Evolutionary conservation across 2,113 vertebrate species (phyloP).

Genomic region (Motacilla alba): DNA sequence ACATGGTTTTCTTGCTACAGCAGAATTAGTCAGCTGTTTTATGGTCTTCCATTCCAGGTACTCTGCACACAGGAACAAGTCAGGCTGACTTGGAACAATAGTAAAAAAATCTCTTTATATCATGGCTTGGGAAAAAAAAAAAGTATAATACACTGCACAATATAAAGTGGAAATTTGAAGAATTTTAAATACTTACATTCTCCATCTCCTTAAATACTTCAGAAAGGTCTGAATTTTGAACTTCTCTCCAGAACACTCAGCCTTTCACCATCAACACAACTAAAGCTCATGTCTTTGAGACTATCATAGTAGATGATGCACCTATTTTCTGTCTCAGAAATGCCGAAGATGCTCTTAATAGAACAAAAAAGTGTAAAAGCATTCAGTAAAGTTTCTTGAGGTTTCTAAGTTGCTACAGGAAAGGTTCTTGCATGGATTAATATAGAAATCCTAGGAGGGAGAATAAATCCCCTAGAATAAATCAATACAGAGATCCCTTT

Average conservation of each 20-base stretch:
- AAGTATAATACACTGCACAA: background rate
- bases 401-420: background rate
- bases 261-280: background rate
- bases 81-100: background rate
- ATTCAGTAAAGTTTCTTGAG: background rate
- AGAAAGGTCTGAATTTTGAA: background rate
- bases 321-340: background rate
- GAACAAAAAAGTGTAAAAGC: background rate
- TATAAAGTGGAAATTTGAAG: background rate
- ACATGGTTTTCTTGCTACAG: background rate
- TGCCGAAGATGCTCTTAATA: background rate
- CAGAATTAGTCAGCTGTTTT: background rate
- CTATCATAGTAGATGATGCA: background rate
- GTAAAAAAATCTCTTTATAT: background rate
- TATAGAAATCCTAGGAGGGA: background rate
- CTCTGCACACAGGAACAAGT: background rate
- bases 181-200: background rate
- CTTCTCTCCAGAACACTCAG: background rate
- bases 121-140: background rate
- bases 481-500: background rate
- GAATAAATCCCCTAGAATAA: background rate
- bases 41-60: background rate
- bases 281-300: background rate
- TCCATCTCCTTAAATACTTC: background rate
- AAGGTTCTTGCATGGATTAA: background rate